Conservation (phyloP, 2,797 vertebrate species). For the Hyperoplus lanceolatus region DNA sequence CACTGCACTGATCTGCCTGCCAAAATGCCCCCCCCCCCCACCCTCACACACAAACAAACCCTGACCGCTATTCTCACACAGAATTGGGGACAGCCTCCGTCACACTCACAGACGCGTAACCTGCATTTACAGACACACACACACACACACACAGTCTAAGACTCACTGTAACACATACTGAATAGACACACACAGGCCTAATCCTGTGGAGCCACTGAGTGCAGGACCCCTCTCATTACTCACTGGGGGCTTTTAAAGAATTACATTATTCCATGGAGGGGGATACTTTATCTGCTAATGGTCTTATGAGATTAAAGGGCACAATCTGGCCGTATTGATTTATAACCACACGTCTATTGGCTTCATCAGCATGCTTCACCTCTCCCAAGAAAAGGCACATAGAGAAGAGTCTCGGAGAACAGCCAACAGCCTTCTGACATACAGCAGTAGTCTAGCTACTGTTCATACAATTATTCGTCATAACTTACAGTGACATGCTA, state of each 20-base stretch:
- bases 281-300: constrained; percentile 72
- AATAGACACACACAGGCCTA: not conserved
- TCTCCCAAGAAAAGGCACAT: constrained; percentile 1
- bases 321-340: constrained; percentile 70
- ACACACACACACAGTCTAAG: constrained; percentile 1
- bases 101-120: not conserved
- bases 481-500: constrained; percentile 13
- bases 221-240: constrained; percentile 47
- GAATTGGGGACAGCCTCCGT: constrained; percentile 21
- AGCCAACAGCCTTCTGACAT: constrained; percentile 4
- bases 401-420: not conserved
- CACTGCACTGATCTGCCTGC: constrained; percentile 51
- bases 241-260: constrained; percentile 73
- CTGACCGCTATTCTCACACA: constrained; percentile 17
- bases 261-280: constrained; percentile 58
- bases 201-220: constrained; percentile 18
- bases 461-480: constrained; percentile 44
- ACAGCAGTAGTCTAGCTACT: not conserved
- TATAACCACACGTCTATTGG: constrained; percentile 57
- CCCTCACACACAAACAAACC: not conserved
- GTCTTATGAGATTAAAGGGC: constrained; percentile 69
- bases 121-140: not conserved
- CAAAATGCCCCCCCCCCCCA: constrained; percentile 21
- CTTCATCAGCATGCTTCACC: constrained; percentile 49
- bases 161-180: not conserved